These are phyloP conservation scores for Netelia virgata DNA, from an alignment of 2,888 invertebrate genomes.

Conservation along the genomic window DNA sequence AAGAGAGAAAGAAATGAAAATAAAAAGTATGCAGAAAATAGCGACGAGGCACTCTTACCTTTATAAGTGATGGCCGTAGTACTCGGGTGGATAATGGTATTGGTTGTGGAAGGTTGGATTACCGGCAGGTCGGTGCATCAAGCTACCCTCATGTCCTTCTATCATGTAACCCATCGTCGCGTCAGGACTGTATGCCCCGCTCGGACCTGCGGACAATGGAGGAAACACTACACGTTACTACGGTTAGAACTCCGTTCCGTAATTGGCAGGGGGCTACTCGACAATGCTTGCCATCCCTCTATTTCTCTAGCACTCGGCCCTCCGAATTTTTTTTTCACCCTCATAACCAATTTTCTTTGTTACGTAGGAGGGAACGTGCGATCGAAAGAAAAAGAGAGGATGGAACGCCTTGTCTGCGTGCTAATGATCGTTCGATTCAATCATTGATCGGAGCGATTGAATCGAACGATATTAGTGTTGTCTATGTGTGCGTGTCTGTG, in stretches of 20 bases:
- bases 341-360: neutral
- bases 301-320: conserved; percentile 15
- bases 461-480: conserved; percentile 23
- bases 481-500: conserved; percentile 22
- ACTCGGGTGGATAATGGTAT: conserved; percentile 96
- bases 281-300: conserved; percentile 75
- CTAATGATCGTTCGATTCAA: neutral
- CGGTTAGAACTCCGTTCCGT: conserved; percentile 87
- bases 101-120: conserved; percentile 97
- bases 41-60: conserved; percentile 76
- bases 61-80: conserved; percentile 97
- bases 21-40: conserved; percentile 7
- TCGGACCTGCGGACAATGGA: conserved; percentile 95
- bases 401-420: too few species aligned
- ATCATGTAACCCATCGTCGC: conserved; percentile 99
- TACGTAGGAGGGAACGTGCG: too few species aligned
- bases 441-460: neutral
- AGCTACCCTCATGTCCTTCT: conserved; percentile 96
- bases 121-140: conserved; percentile 98
- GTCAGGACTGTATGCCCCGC: conserved; percentile 98
- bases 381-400: too few species aligned
- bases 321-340: conserved; percentile 11
- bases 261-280: conserved; percentile 80
- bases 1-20: too few species aligned
- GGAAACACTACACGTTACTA: conserved; percentile 92